These are phyloP conservation scores for Vandiemenella viatica DNA, from an alignment of 2,888 invertebrate species.

Conservation along the genomic window DNA sequence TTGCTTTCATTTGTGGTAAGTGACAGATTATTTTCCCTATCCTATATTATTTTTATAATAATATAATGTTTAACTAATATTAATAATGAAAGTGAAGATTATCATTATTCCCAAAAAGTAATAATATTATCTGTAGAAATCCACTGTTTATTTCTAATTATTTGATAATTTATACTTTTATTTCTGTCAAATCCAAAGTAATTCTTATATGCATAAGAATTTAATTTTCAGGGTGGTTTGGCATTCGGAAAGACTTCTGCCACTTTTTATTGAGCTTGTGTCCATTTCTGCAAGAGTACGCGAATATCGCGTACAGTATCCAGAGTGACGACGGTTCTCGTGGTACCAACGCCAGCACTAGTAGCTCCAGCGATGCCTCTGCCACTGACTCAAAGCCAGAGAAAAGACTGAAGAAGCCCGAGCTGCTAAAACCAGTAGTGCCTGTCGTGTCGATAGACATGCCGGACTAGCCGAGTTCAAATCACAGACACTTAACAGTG, in stretches of 20 bases:
- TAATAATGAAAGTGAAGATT: no score
- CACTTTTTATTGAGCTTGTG: constrained; percentile 88
- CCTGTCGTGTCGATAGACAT: constrained; percentile 81
- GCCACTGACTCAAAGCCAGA: constrained; percentile 44
- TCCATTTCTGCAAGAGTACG: constrained; percentile 93
- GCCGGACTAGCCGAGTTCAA: no score
- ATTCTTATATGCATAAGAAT: constrained; percentile 10
- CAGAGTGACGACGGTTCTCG: constrained; percentile 33
- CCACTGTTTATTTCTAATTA: no score
- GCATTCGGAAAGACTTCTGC: constrained; percentile 93
- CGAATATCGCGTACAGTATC: constrained; percentile 88
- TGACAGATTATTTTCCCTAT: no score
- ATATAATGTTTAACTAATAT: no score
- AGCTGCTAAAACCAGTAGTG: constrained; percentile 69
- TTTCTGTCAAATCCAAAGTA: no score
- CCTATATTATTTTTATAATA: no score
- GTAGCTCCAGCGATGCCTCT: constrained; percentile 32
- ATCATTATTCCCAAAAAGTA: no score
- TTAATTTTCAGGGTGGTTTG: constrained; percentile 85
- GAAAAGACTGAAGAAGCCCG: constrained; percentile 58
- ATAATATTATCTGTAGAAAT: no score
- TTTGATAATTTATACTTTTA: no score
- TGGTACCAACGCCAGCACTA: constrained; percentile 23
- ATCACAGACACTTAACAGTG: no score
- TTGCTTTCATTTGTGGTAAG: no score